Conservation (phyloP, 2,888 invertebrate species). For the Neria commutata region DNA sequence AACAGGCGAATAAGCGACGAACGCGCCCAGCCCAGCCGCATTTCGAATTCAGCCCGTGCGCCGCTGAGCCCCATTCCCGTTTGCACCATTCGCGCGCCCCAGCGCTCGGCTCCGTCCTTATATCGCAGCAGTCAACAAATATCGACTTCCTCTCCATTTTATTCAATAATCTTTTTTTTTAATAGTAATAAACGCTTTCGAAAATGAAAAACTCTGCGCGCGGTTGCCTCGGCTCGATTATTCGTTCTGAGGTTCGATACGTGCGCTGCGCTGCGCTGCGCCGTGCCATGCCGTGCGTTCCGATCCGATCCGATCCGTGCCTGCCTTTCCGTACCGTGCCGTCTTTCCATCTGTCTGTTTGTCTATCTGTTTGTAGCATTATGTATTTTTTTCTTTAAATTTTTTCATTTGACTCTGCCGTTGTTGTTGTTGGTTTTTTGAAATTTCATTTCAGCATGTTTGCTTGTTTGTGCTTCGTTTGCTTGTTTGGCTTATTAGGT, state of each 20-base stretch:
- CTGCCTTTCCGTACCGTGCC: background rate
- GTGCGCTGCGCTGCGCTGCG: too few relatives aligned
- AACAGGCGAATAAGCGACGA: background rate
- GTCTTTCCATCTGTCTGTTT: background rate
- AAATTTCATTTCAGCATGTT: slow-evolving; percentile 9
- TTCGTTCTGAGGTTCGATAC: too few relatives aligned
- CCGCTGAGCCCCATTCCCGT: too few relatives aligned
- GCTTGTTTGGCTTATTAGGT: slow-evolving; percentile 25
- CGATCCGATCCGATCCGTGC: too few relatives aligned
- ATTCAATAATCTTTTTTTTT: background rate
- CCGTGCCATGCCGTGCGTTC: too few relatives aligned
- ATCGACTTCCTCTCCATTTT: background rate
- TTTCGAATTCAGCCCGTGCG: background rate
- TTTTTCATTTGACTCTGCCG: background rate
- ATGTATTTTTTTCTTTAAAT: slow-evolving; percentile 16
- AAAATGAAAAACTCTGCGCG: background rate
- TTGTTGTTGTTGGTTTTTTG: slow-evolving; percentile 1
- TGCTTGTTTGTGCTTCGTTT: slow-evolving; percentile 15
- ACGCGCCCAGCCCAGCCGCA: background rate
- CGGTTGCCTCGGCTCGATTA: too few relatives aligned
- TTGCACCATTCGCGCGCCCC: background rate
- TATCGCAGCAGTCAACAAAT: background rate
- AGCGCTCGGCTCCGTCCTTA: background rate
- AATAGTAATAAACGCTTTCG: background rate
- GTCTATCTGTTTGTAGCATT: background rate